Base-by-base conservation (phyloP, 1,140 invertebrate species). In the Sitodiplosis mosellana region DNA sequence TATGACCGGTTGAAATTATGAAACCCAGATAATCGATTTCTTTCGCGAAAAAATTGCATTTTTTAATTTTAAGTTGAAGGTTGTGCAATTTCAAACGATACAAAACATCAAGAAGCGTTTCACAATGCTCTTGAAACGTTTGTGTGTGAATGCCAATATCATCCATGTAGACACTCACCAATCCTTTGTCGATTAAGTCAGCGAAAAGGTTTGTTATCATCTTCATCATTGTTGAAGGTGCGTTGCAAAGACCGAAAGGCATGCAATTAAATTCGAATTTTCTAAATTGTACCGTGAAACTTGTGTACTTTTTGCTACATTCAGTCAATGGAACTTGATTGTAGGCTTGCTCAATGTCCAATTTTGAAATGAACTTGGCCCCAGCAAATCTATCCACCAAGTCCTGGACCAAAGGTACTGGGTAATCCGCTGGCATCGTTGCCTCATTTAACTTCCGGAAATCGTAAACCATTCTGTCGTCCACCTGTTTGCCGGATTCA, bases 121-220 rank as follows among this genome's bases (percentile, higher is more conserved):
- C 2, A 4, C 48, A 8, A 19, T 49, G 45, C 14, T 33, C 20
- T 15, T 51, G 45, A 12, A 54, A 54, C 22, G 20, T 22, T 3
- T 34, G 15, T 2, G 44, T 50, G 12, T 49, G 11, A 19, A 53
- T n/a, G 14, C 53, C 37, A 12, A 52, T 38, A 17, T 51, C 54
- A 19, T 55, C 52, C 2, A 53, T 40, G 17, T 54, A 54, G 2
- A 53, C 49, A 33, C 53, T 48, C 0, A 55, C 46, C n/a, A n/a
- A n/a, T n/a, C n/a, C n/a, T n/a, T n/a, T n/a, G n/a, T n/a, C n/a
- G n/a, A n/a, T n/a, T 53, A 15, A 45, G 47, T 50, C 45, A 34
- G 42, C 22, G 1, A 69, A 50, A 6, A 61, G 62, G 51, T 63
- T 61, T 1, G 63, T 60, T 48, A 69, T 58, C 1, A 60, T 56